Base-by-base conservation (phyloP, 1,140 invertebrate species). In the Ceratina australensis region DNA sequence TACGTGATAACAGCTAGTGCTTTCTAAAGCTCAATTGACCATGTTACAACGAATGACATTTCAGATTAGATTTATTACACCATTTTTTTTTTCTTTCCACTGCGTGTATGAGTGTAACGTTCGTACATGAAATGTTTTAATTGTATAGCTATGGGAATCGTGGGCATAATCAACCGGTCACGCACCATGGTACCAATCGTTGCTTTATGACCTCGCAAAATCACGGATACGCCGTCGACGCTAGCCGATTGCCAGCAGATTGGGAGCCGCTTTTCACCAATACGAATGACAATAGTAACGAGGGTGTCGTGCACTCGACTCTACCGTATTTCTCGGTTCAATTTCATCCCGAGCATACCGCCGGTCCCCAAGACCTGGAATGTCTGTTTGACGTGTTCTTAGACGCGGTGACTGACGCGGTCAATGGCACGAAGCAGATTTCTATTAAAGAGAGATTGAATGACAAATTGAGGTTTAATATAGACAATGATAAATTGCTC, bases 181-280 rank as follows among this genome's bases (percentile, higher is more conserved):
- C 96, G 18, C 97, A 99, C 90, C 92, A 94, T 56, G 95, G 94
- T 5, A 98, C 97, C 0, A 93, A 94, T 33, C 94, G 98, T 28
- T 99, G 99, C 90, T 99, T 96, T 90, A 99, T 99, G 94, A 99
- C 99, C 0, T 98, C 98, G 0, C 99, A 99, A 92, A 99, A 99
- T 93, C 99, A 99, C 91, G 99, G 99, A 10, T 99, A 96, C 93
- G 98, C 98, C 18, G 98, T 99, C 1, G 95, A 97, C 83, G 87
- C 94, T 0, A 90, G 93, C 0, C 90, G 93, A 24, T 88, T 99
- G 20, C 96, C 98, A 0, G 28, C 86, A 12, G 93, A 94, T 72
- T 99, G 98, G 98, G 93, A 95, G 69, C 91, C 95, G 7, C 93
- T 99, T 0, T 99, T 99, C 89, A 97, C 95, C 0, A 99, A 99